A percentile compares a stretch with the other conserved stretches of the same genome.
These are phyloP conservation scores for Acrossocheilus fasciatus DNA, from an alignment of 2,797 vertebrate genomes.

Conservation along the genomic window DNA sequence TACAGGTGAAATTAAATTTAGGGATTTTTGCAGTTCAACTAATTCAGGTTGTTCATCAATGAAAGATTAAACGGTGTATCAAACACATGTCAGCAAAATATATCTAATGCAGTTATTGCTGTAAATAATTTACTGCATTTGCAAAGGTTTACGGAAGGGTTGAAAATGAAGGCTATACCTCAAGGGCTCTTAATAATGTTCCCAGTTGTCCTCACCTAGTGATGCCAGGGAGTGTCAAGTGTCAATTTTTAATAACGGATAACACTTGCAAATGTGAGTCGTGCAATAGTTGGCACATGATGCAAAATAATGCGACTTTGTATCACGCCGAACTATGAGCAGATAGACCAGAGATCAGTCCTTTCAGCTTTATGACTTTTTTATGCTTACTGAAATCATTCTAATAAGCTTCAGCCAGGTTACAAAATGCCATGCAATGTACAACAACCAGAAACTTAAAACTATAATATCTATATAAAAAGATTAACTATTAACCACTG, in stretches of 20 bases:
- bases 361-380: neutral
- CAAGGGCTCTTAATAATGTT: neutral
- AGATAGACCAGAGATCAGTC: neutral
- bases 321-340: neutral
- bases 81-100: neutral
- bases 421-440: neutral
- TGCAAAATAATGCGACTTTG: neutral
- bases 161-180: neutral
- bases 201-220: neutral
- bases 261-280: neutral
- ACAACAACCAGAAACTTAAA: neutral
- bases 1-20: too few species aligned
- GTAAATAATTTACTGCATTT: neutral
- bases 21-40: neutral
- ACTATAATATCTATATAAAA: neutral
- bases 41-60: neutral
- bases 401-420: neutral
- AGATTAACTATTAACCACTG: neutral
- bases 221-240: neutral
- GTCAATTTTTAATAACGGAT: neutral
- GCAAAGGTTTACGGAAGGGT: neutral
- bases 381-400: neutral
- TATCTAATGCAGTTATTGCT: neutral
- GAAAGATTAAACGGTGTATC: neutral
- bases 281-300: neutral